Base-by-base conservation (phyloP, 1,140 invertebrate genomes). In the Bombus huntii region DNA sequence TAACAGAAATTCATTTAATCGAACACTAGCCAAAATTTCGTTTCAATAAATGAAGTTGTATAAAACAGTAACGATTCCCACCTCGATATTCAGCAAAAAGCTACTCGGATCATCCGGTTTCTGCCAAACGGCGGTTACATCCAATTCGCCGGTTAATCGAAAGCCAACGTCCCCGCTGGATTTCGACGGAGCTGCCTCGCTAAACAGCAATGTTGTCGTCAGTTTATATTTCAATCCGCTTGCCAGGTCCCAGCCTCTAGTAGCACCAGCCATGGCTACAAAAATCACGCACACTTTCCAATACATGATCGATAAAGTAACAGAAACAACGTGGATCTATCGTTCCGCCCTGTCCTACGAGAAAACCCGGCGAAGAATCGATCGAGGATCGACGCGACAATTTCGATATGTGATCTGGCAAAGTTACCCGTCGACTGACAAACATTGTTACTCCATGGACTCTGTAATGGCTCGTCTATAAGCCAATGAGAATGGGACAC, bases 81-180 rank as follows among this genome's bases (percentile, higher is more conserved):
- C 95, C 95, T 96, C 92, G 59, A 96, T 88, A 85, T 93, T 93
- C 1, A 96, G 92, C 39, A 96, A 87, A 37, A 95, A 90, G 59
- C 92, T 95, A 44, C 95, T 91, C 8, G 89, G 81, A 84, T 95
- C 93, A n/a, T 89, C 90, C 12, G 95, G 94, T 88, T 95, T 94
- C 80, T 94, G 95, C 96, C 96, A 97, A 57, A 96, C 90, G 13
- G 95, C 93, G n/a, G 92, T 91, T 6, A 97, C 93, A 28, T 93
- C 89, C 3, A 97, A 91, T 76, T 94, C 93, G 42, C 94, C 95
- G 57, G 95, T 93, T 44, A 96, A 87, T 86, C 95, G 95, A 91
- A 96, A 97, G 22, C 96, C 96, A 59, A 97, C 96, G 85, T 96
- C 96, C 81, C 96, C 96, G 5, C 93, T 94, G 8, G 89, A 87